Conservation (phyloP, 2,113 vertebrate species). For the Siniperca knerii region DNA sequence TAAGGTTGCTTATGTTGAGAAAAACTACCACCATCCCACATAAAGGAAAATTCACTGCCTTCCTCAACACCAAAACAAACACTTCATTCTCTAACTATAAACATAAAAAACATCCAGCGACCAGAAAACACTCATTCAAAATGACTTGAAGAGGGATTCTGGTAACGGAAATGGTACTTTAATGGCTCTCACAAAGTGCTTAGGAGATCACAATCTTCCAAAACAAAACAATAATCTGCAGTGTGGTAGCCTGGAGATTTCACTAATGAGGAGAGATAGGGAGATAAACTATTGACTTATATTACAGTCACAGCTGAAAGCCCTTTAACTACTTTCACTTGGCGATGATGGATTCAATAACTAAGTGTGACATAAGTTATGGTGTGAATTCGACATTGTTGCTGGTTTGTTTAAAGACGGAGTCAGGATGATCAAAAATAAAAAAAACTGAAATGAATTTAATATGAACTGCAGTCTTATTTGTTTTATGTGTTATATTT, state of each 20-base stretch:
- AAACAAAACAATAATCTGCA: slow-evolving; percentile 73
- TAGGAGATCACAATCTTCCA: slow-evolving; percentile 57
- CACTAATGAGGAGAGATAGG: slow-evolving; percentile 69
- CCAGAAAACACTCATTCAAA: slow-evolving; percentile 36
- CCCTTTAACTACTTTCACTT: slow-evolving; percentile 66
- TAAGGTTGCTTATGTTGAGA: not conserved
- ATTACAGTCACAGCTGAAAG: slow-evolving; percentile 70
- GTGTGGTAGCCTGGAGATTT: slow-evolving; percentile 67
- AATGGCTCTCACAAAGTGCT: slow-evolving; percentile 72
- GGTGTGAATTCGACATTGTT: slow-evolving; percentile 6
- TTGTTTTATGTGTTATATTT: not conserved
- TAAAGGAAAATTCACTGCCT: slow-evolving; percentile 20
- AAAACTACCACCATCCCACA: slow-evolving; percentile 2
- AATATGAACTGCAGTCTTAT: slow-evolving; percentile 4
- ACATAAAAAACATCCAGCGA: slow-evolving; percentile 41
- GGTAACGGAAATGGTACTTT: slow-evolving; percentile 70
- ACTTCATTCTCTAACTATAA: slow-evolving; percentile 27
- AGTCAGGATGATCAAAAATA: not conserved
- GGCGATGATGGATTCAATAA: slow-evolving; percentile 48
- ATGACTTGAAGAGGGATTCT: slow-evolving; percentile 51
- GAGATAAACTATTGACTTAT: slow-evolving; percentile 70
- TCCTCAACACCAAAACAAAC: slow-evolving; percentile 45
- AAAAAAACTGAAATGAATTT: not conserved
- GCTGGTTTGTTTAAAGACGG: slow-evolving; percentile 1
- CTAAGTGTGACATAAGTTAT: slow-evolving; percentile 40